Evolutionary conservation across 2,888 invertebrate genomes (phyloP).

Genomic region (Schizotus pectinicornis): DNA sequence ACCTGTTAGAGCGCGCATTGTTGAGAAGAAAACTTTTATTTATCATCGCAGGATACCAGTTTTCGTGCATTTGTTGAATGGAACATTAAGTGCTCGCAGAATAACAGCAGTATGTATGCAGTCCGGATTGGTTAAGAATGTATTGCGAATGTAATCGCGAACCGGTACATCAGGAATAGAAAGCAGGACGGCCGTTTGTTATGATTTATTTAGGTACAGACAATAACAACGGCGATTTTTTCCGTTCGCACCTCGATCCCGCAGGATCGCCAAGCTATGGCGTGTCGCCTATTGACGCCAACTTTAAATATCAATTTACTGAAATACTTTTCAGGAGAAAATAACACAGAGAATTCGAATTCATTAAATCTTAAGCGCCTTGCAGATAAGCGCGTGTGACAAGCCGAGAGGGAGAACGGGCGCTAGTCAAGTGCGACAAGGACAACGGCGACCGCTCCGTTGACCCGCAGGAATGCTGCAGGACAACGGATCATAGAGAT

Average conservation of each 20-base stretch:
- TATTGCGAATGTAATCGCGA: conserved; percentile 38
- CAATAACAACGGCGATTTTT: conserved; percentile 9
- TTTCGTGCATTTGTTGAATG: conserved; percentile 57
- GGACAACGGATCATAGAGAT: conserved; percentile 42
- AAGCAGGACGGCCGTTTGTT: conserved; percentile 36
- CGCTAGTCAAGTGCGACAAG: conserved; percentile 35
- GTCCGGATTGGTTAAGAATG: conserved; percentile 36
- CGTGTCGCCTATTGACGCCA: conserved; percentile 45
- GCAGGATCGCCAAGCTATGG: conserved; percentile 20
- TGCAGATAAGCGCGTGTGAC: conserved; percentile 48
- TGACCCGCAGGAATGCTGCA: conserved; percentile 52
- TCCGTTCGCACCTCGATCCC: conserved; percentile 7
- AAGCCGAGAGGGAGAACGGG: conserved; percentile 40
- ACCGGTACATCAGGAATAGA: conserved; percentile 44
- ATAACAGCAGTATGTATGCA: conserved; percentile 37
- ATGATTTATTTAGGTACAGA: conserved; percentile 22
- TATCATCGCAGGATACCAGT: conserved; percentile 53
- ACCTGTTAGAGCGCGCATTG: conserved; percentile 48
- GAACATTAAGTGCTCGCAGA: conserved; percentile 51
- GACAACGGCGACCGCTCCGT: conserved; percentile 44
- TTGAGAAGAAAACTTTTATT: conserved; percentile 48
- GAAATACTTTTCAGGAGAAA: conserved; percentile 47
- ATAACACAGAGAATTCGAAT: conserved; percentile 50
- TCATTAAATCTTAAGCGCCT: conserved; percentile 52
- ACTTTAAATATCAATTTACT: conserved; percentile 52